Percentiles rank a stretch among this genome's conserved stretches.
Evolutionary conservation across 2,113 vertebrate genomes (phyloP).

Genomic region (Anhinga anhinga): DNA sequence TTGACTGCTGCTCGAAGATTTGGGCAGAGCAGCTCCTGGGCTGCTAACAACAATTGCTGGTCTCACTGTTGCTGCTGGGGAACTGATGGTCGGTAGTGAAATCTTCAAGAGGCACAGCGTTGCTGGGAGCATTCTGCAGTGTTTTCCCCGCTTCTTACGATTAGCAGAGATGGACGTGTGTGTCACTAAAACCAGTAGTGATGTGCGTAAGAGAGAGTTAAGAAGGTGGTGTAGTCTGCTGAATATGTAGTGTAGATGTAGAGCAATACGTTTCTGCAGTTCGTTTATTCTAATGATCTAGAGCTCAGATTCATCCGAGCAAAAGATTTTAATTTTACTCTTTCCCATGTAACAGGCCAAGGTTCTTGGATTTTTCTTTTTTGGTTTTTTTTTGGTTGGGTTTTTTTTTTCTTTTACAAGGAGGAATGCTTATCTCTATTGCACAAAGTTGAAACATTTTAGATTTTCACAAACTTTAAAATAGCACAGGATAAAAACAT

Average conservation of each 20-base stretch:
- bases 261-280: background rate
- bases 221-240: background rate
- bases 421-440: background rate
- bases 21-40: background rate
- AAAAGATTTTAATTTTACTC: background rate
- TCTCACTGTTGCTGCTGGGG: background rate
- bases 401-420: background rate
- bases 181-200: background rate
- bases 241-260: background rate
- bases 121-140: background rate
- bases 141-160: background rate
- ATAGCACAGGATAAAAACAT: background rate
- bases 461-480: background rate
- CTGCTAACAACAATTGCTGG: background rate
- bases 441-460: background rate
- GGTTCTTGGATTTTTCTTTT: background rate
- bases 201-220: background rate
- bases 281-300: background rate
- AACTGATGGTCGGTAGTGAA: fast-evolving
- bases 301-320: background rate
- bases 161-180: background rate
- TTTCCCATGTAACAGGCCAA: background rate
- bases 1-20: background rate
- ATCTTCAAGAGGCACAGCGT: background rate
- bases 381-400: background rate